Base-by-base conservation (phyloP, 2,113 vertebrate species). In the Pseudolaguvia tuberculata region DNA sequence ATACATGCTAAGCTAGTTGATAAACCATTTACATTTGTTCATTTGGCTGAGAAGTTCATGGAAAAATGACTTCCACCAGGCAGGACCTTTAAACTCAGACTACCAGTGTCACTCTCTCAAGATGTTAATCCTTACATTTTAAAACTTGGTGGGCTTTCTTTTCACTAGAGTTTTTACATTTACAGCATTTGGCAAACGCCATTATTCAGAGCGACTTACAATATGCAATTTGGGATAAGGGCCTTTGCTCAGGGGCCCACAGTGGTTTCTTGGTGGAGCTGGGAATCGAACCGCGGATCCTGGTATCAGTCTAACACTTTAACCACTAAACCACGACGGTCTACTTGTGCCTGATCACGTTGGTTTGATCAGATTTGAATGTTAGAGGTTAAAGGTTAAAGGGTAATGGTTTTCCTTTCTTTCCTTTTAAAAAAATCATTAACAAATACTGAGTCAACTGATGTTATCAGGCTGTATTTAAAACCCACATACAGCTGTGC, bases 1-100 rank as follows among this genome's bases (percentile, higher is more conserved):
- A 25, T 31, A 2, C 25, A 53, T 52, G 66, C 3, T 35, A 53
- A 53, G 66, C 17, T 52, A 13, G 39, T 45, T 47, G 39, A 23
- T 3, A 39, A 62, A 62, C 42, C 59, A 42, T 45, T 25, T 48
- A 66, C 23, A 66, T 48, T 14, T 66, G 63, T 69, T 69, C 66
- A 29, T 53, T 69, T 31, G 23, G 27, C 27, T n/a, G 48, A 18
- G 11, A 48, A 7, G 21, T 66, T 27, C 27, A 65, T 65, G 15
- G 21, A 51, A 51, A 31, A 51, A 10, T 3, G 18, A 21, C 18
- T 51, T 52, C 31, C 21, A 25, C 17, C 47, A 17, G 17, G 1
- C 35, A 18, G 31, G 25, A 15, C 10, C 18, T 59, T 42, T 42
- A 42, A 62, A 42, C 35, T 35, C 31, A 35, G 31, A 35, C 31